phyloP scores from a whole-genome alignment of 2,888 invertebrate species.

The Mesochorus sp. region DNA sequence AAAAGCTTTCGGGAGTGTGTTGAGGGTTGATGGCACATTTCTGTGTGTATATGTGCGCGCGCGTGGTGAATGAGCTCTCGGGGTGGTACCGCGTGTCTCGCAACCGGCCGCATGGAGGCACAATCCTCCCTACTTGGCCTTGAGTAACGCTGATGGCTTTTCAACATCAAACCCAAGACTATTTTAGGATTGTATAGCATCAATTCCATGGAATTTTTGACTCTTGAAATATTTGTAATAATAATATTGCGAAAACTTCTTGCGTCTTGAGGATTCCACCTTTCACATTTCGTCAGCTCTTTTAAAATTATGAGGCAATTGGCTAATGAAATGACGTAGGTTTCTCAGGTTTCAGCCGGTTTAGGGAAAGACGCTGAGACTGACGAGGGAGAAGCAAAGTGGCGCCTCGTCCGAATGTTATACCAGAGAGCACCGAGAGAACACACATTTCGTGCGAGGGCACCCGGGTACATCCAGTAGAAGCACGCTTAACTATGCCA shows the following conservation, averaged over 20 bases:
- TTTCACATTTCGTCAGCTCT: neutral
- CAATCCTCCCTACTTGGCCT: constrained; percentile 7
- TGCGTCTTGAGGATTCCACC: no score
- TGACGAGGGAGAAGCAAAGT: constrained; percentile 45
- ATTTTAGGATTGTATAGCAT: neutral
- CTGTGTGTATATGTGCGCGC: no score
- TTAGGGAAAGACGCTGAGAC: neutral
- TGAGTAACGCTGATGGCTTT: neutral
- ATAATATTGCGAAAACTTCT: no score
- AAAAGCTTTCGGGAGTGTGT: constrained; percentile 51
- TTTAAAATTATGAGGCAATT: constrained; percentile 31
- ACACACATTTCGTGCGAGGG: constrained; percentile 73
- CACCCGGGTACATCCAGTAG: constrained; percentile 72
- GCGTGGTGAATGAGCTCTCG: constrained; percentile 72
- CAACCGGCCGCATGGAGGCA: constrained; percentile 21
- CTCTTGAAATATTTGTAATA: no score
- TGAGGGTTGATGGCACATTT: constrained; percentile 34
- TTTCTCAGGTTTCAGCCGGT: neutral
- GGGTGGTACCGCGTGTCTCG: constrained; percentile 73
- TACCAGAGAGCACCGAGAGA: constrained; percentile 24
- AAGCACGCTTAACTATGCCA: constrained; percentile 76
- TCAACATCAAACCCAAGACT: neutral
- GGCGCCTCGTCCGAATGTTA: constrained; percentile 44
- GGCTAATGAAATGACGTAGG: constrained; percentile 46
- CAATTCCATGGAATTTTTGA: neutral